phyloP scores from a whole-genome alignment of 2,113 vertebrate species.

The Onychorhynchus coronatus region DNA sequence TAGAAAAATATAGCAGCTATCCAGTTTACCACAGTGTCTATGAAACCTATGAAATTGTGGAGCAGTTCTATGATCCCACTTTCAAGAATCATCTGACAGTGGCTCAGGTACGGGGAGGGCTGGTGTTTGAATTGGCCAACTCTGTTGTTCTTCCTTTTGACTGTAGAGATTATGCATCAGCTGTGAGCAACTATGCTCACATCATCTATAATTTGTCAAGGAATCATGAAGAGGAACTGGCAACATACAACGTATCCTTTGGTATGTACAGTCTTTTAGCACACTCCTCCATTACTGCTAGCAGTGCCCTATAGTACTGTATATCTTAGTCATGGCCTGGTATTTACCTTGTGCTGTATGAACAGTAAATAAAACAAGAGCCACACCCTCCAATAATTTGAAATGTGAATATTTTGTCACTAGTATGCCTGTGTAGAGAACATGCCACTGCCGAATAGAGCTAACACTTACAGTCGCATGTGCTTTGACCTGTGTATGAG shows the following conservation, averaged over 20 bases:
- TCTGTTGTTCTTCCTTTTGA: conserved; percentile 85
- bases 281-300: not conserved
- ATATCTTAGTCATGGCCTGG: not conserved
- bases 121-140: conserved; percentile 84
- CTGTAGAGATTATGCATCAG: conserved; percentile 82
- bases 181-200: conserved; percentile 77
- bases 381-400: not conserved
- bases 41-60: conserved; percentile 92
- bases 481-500: not conserved
- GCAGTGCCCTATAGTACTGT: not conserved
- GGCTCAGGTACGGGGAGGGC: conserved; percentile 86
- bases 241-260: conserved; percentile 79
- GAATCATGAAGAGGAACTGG: conserved; percentile 72
- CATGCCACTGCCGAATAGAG: not conserved
- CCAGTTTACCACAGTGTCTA: conserved; percentile 95
- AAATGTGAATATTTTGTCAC: not conserved
- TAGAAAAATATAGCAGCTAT: conserved; percentile 85
- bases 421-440: not conserved
- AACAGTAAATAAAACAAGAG: not conserved
- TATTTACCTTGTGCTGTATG: not conserved
- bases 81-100: conserved; percentile 86
- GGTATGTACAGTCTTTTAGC: conserved; percentile 71
- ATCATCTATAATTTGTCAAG: conserved; percentile 79
- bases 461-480: rapidly evolving
- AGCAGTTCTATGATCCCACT: conserved; percentile 88